Conservation (phyloP, 2,113 vertebrate genomes). For the Malurus melanocephalus region DNA sequence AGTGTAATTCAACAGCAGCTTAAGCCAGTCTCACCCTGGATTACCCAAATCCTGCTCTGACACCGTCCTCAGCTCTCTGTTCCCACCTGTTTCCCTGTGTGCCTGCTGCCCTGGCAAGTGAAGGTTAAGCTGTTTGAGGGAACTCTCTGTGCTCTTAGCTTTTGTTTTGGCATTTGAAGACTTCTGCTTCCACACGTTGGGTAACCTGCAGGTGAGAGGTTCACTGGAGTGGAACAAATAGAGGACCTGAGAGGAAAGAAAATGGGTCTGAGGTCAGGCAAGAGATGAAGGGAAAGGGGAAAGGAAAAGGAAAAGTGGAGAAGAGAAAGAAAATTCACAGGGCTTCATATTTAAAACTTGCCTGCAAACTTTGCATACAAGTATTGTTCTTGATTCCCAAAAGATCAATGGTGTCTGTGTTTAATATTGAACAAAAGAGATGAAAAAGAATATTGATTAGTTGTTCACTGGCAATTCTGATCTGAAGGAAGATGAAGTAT, state of each 20-base stretch:
- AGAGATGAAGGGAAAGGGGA: background rate
- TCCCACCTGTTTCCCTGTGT: background rate
- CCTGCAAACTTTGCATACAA: background rate
- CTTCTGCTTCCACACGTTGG: rapidly evolving
- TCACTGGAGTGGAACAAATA: background rate
- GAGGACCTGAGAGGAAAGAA: background rate
- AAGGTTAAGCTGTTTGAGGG: background rate
- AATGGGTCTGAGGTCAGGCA: background rate
- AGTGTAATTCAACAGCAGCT: background rate
- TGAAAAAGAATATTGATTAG: constrained; percentile 1
- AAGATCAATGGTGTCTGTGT: background rate
- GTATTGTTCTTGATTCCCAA: background rate
- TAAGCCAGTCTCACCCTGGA: background rate
- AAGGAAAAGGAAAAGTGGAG: background rate
- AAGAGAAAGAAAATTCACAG: background rate
- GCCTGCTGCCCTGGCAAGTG: background rate
- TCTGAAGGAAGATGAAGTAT: background rate
- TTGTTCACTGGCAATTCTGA: constrained; percentile 3
- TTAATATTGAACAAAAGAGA: constrained; percentile 1
- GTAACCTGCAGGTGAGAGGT: rapidly evolving
- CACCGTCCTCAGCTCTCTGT: rapidly evolving
- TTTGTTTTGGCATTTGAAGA: background rate
- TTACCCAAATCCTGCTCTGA: background rate
- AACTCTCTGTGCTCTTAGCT: background rate
- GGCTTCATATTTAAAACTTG: background rate